phyloP scores from a whole-genome alignment of 2,113 vertebrate species.

The Corythoichthys intestinalis region DNA sequence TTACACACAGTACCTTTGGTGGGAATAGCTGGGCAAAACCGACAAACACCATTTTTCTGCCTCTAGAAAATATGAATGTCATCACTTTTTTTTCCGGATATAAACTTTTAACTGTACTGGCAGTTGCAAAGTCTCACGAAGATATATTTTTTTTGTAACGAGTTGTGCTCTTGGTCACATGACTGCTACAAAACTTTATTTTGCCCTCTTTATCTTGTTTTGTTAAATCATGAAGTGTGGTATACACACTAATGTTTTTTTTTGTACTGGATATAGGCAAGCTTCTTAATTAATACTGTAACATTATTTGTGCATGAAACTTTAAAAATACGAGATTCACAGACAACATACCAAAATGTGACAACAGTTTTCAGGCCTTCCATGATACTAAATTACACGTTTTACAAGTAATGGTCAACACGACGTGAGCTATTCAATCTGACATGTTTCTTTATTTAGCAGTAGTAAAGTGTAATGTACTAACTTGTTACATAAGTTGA shows the following conservation, averaged over 20 bases:
- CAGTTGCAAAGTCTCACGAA: no score
- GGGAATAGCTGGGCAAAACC: not conserved
- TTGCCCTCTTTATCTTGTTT: no score
- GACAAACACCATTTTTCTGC: no score
- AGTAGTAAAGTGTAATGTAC: conserved; percentile 31
- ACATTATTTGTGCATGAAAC: not conserved
- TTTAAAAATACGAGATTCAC: not conserved
- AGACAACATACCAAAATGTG: not conserved
- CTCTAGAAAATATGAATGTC: no score
- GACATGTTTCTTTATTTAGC: conserved; percentile 26
- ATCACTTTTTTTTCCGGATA: no score
- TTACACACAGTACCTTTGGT: not conserved
- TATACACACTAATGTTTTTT: no score
- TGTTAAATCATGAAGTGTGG: no score
- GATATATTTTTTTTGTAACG: no score
- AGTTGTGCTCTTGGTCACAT: no score
- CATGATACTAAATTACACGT: not conserved
- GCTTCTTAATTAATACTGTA: not conserved
- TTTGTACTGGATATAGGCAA: no score
- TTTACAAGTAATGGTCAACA: not conserved
- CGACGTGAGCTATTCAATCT: conserved; percentile 17
- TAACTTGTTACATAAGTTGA: conserved; percentile 44
- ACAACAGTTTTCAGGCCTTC: not conserved
- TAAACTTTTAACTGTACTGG: no score
- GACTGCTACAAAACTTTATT: no score